Evolutionary conservation across 2,113 vertebrate species (phyloP), one percentile per base, ranked within the genome.

Genomic region (Porphyrio hochstetteri): DNA sequence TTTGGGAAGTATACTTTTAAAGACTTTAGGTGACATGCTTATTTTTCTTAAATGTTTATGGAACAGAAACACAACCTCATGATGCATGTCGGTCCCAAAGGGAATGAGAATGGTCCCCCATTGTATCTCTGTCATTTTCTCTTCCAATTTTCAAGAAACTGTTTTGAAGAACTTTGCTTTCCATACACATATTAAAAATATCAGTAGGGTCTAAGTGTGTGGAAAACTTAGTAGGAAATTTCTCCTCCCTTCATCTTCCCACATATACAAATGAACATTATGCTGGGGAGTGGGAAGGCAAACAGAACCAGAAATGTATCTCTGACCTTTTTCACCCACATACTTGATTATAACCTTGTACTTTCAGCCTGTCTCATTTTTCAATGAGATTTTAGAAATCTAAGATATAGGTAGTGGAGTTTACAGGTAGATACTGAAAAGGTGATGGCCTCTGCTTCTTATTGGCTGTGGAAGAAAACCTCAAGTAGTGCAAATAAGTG

Each of bases 1-100:
- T 87, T 90, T 89, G 81, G 77, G 57, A 83, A 92, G 77, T 59
- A 56, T 72, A 64, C 75, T 82, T 87, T 75, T 29, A 88, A 93
- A 95, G 71, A 25, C 71, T 93, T 86, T 15, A 0, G 5, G 89
- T 75, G 81, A 64, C 27, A 10, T 60, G 61, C 78, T 93, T 95
- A 40, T 86, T 94, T 96, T 96, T 76, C 76, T 70, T 81, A 63
- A 88, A 92, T 74, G 56, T 69, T 70, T 84, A 4, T 8, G 65
- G 29, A 77, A 78, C 38, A 84, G 68, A 88, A 88, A 80, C 16
- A 10, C 65, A 86, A 1, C 65, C 77, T 87, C 24, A 11, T 12
- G 63, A 72, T 69, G 36, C 44, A 31, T 33, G 12, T 52, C 33
- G 75, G 21, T 87, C 84, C 48, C 74, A 61, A 61, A 74, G 56